Percentiles rank a stretch among this genome's conserved stretches.
phyloP scores from a whole-genome alignment of 1,140 invertebrate species.

The Drosophila auraria region DNA sequence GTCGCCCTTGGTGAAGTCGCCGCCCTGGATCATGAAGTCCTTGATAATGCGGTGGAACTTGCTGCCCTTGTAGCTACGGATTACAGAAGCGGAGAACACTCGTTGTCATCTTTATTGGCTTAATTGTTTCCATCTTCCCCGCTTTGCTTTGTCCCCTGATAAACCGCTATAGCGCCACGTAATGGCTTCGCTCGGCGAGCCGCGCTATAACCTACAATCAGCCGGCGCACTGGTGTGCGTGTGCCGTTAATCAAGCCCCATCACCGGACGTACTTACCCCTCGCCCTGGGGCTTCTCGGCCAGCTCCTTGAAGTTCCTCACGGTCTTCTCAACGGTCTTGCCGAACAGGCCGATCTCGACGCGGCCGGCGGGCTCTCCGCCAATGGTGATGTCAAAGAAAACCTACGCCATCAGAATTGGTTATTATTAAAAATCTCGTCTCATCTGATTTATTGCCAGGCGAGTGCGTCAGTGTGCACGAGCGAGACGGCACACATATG shows the following conservation, averaged over 20 bases:
- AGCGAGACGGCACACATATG: slow-evolving; percentile 1
- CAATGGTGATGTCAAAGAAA: slow-evolving; percentile 96
- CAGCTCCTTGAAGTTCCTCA: slow-evolving; percentile 95
- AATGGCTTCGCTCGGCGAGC: slow-evolving; percentile 56
- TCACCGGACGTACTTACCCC: slow-evolving; percentile 86
- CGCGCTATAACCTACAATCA: slow-evolving; percentile 66
- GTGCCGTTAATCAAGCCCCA: slow-evolving; percentile 35
- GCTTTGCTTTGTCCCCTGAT: slow-evolving; percentile 48
- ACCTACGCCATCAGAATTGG: slow-evolving; percentile 88
- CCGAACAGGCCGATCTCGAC: slow-evolving; percentile 97
- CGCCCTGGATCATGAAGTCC: slow-evolving; percentile 98
- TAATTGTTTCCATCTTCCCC: slow-evolving; percentile 39
- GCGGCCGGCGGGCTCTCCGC: slow-evolving; percentile 90
- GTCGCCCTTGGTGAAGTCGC: slow-evolving; percentile 96
- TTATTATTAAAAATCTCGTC: slow-evolving; percentile 40
- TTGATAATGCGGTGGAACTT: slow-evolving; percentile 97
- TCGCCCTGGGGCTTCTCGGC: slow-evolving; percentile 91
- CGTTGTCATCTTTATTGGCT: slow-evolving; percentile 22
- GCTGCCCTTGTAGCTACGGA: slow-evolving; percentile 90
- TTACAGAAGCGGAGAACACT: slow-evolving; percentile 1
- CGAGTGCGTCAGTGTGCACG: slow-evolving; percentile 27
- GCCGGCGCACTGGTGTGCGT: slow-evolving; percentile 9
- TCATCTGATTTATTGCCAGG: slow-evolving; percentile 56
- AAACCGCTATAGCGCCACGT: slow-evolving; percentile 64
- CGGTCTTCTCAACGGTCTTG: slow-evolving; percentile 98